Base-by-base conservation (phyloP, 2,113 vertebrate genomes). In the Perca schrenkii region DNA sequence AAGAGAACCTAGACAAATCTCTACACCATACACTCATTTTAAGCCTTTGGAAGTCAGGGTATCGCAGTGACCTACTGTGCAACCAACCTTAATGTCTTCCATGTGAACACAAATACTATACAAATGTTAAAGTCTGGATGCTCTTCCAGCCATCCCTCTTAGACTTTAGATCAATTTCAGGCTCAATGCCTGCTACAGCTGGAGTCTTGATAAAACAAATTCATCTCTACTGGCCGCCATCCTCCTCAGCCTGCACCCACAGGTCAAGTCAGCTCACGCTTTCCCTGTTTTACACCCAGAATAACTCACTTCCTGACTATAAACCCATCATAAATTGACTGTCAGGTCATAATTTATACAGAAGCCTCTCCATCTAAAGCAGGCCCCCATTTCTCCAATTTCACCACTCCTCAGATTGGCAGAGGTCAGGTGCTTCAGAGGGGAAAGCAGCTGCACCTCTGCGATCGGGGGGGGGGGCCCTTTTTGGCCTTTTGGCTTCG, bases 281-380 rank as follows among this genome's bases (percentile, higher is more conserved):
- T 87, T 73, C 56, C 74, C 74, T 79, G 83, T 80, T 84, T 85
- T 69, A 86, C 77, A 88, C 85, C 63, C 54, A 83, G 74, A 87
- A 87, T 86, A 91, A 89, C 86, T 88, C 76, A 80, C 82, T 89
- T 90, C 82, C 81, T 58, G 60, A 58, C 76, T 68, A 70, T 93
- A 92, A 91, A 91, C 50, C 74, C 73, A 81, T 88, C 89, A 84
- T 34, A 74, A 77, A 80, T 89, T 66, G 49, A 86, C 87, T 68
- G 82, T 74, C 84, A 72, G 75, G 78, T 74, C 82, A 76, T 88
- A 74, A 89, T 86, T 92, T 85, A 83, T 77, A 85, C 54, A 3
- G 72, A 82, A 85, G 73, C 77, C 28, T 86, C 73, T 87, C 47
- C 11, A 80, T 90, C 63, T 74, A 60, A 87, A 82, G 77, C 88